Percentiles rank a stretch among this genome's conserved stretches.
Conservation (phyloP, 2,797 vertebrate species). For the Takifugu ocellatus region DNA sequence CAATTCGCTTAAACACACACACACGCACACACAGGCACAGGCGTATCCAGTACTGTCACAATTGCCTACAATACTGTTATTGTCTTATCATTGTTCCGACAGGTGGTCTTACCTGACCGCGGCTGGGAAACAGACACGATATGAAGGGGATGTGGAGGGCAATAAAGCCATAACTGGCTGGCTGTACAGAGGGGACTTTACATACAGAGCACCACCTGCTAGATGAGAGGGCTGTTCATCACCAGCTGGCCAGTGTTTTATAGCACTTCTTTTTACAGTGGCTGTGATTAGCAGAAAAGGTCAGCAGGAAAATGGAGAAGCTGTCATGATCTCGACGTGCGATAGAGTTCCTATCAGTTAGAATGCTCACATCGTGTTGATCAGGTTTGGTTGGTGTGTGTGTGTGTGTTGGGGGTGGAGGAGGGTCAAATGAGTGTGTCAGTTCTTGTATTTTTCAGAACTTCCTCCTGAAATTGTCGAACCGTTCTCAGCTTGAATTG, state of each 20-base stretch:
- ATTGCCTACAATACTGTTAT: slow-evolving; percentile 39
- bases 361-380: slow-evolving; percentile 14
- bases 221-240: slow-evolving; percentile 68
- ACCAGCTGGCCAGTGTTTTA: slow-evolving; percentile 74
- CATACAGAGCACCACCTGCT: slow-evolving; percentile 73
- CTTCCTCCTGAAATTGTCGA: neutral
- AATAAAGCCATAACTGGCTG: slow-evolving; percentile 78
- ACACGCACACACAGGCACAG: slow-evolving; percentile 5
- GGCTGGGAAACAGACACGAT: slow-evolving; percentile 61
- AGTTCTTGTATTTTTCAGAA: neutral
- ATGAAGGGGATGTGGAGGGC: slow-evolving; percentile 71
- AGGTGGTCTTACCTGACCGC: slow-evolving; percentile 73
- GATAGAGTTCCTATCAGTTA: slow-evolving; percentile 22
- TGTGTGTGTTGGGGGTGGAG: neutral
- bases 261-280: slow-evolving; percentile 67
- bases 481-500: slow-evolving; percentile 16
- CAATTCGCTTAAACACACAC: no score
- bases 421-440: neutral
- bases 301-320: slow-evolving; percentile 57
- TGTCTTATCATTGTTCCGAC: slow-evolving; percentile 72
- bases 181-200: slow-evolving; percentile 68
- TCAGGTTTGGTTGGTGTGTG: slow-evolving; percentile 5
- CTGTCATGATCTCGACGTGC: slow-evolving; percentile 31
- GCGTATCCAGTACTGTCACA: slow-evolving; percentile 49
- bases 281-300: slow-evolving; percentile 64